phyloP scores from a whole-genome alignment of 2,113 vertebrate genomes.

The Emydura subglobosa region DNA sequence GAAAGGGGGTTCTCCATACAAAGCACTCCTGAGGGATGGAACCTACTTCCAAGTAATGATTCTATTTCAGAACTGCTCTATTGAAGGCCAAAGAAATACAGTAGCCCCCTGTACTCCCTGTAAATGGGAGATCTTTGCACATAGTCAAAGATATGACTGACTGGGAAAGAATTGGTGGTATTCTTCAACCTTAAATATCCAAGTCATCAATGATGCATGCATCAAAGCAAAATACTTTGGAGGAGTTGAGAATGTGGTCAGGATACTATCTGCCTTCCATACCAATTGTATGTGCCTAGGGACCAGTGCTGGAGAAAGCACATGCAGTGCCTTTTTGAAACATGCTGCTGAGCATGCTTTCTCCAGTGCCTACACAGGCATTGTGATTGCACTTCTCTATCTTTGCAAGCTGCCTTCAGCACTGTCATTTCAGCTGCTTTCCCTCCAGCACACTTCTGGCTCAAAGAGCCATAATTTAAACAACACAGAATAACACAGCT shows the following conservation, averaged over 20 bases:
- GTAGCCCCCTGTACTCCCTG: neutral
- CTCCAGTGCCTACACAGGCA: fast-evolving
- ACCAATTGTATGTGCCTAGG: neutral
- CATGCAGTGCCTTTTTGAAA: neutral
- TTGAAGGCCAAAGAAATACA: too few species aligned
- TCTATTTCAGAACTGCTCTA: neutral
- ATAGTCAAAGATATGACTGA: neutral
- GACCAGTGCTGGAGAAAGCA: neutral
- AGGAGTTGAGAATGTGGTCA: neutral
- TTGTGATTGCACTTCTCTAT: neutral
- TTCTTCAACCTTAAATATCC: neutral
- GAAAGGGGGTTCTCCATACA: fast-evolving
- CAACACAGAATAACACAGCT: neutral
- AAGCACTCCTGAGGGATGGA: neutral
- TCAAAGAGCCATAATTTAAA: neutral
- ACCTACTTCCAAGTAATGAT: fast-evolving
- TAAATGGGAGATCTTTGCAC: neutral
- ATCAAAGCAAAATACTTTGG: neutral
- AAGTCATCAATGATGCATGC: neutral
- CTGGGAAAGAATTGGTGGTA: fast-evolving
- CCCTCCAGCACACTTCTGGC: neutral
- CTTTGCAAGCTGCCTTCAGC: neutral
- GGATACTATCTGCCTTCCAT: neutral
- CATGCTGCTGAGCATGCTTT: neutral
- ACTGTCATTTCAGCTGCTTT: neutral